Evolutionary conservation across 2,113 vertebrate genomes (phyloP).

Genomic region (Octodon degus): DNA sequence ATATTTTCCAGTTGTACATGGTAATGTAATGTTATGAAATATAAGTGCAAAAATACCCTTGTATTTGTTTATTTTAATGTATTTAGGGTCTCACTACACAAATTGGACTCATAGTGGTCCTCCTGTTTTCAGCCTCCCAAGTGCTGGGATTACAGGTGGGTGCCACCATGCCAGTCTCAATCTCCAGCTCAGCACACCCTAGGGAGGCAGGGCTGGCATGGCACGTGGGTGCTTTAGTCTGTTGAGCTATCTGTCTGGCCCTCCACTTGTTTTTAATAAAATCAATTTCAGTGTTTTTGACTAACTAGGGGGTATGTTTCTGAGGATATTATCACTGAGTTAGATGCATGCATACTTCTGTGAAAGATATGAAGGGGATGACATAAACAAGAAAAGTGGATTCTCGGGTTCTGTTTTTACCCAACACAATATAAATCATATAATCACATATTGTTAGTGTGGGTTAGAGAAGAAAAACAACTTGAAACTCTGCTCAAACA

Average conservation of each 20-base stretch:
- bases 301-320: background rate
- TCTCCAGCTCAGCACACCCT: too few species aligned
- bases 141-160: too few species aligned
- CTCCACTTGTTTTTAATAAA: background rate
- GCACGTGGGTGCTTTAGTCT: too few species aligned
- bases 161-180: too few species aligned
- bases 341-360: background rate
- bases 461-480: constrained; percentile 12
- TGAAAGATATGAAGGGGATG: background rate
- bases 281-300: background rate
- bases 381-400: background rate
- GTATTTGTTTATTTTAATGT: too few species aligned
- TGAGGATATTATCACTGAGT: background rate
- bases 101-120: too few species aligned
- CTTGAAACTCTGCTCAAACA: constrained; percentile 5
- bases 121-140: too few species aligned
- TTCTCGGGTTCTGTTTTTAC: background rate
- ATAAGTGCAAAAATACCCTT: background rate
- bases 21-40: background rate
- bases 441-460: background rate
- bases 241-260: too few species aligned
- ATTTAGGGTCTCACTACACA: too few species aligned
- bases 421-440: constrained; percentile 3
- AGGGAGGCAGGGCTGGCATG: too few species aligned
- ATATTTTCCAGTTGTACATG: background rate